Evolutionary conservation across 1,140 invertebrate genomes (phyloP).

Genomic region (Drosophila ogumai): DNA sequence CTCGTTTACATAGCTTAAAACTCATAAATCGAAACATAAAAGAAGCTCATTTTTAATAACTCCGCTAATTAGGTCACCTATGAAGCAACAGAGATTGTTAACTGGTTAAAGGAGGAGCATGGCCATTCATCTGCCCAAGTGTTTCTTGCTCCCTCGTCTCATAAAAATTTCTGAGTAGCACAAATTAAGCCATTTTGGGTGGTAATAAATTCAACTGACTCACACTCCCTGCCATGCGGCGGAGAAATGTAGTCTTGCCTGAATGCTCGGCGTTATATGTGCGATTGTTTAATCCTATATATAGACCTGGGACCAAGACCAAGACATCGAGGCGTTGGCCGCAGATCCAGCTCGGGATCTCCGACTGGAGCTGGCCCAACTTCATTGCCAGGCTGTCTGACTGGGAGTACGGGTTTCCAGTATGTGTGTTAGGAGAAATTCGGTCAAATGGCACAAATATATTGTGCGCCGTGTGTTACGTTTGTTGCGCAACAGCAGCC

Average conservation of each 20-base stretch:
- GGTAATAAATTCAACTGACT: constrained; percentile 50
- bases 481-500: constrained; percentile 73
- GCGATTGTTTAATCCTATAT: constrained; percentile 50
- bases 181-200: constrained; percentile 49
- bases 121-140: constrained; percentile 14
- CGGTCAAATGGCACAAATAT: constrained; percentile 80
- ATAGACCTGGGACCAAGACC: constrained; percentile 26
- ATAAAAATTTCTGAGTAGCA: constrained; percentile 39
- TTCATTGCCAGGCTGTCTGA: constrained; percentile 48
- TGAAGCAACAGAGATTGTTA: not conserved
- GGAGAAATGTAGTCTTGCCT: constrained; percentile 42
- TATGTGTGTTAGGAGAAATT: constrained; percentile 74
- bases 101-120: constrained; percentile 4
- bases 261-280: constrained; percentile 39
- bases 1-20: not conserved
- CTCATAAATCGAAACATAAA: not conserved
- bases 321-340: constrained; percentile 44
- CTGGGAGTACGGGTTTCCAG: constrained; percentile 25
- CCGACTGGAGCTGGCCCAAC: constrained; percentile 18
- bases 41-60: constrained; percentile 1
- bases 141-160: constrained; percentile 24
- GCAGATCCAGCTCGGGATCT: constrained; percentile 26
- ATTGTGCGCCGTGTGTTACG: constrained; percentile 72
- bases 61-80: constrained; percentile 18
- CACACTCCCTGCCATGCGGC: constrained; percentile 24